These are phyloP conservation scores for Himalopsyche tibetana DNA, from an alignment of 2,888 invertebrate species.

Conservation along the genomic window DNA sequence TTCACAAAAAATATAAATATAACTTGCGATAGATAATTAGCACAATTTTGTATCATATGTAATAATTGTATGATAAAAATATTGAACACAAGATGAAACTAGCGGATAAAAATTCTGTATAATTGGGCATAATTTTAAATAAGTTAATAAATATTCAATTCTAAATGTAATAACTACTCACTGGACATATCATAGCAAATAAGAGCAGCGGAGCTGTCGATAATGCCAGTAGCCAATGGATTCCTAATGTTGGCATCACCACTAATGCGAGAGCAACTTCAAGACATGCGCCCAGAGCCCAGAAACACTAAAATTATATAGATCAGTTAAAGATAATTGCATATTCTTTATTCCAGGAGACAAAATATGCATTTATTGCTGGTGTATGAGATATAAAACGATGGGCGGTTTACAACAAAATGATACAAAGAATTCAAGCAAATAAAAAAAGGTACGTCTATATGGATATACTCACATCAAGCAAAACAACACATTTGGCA, in stretches of 20 bases:
- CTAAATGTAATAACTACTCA: slow-evolving; percentile 72
- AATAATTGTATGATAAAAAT: too few relatives aligned
- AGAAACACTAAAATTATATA: slow-evolving; percentile 85
- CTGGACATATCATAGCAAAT: slow-evolving; percentile 88
- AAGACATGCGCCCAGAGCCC: slow-evolving; percentile 96
- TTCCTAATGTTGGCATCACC: slow-evolving; percentile 94
- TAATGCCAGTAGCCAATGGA: slow-evolving; percentile 94
- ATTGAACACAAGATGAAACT: background rate
- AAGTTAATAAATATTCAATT: background rate
- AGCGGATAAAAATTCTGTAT: background rate
- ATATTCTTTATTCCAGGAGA: too few relatives aligned
- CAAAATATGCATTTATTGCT: too few relatives aligned
- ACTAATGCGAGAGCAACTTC: slow-evolving; percentile 93
- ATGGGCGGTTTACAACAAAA: background rate
- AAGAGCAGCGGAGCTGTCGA: slow-evolving; percentile 91
- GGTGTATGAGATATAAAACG: too few relatives aligned
- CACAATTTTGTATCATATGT: too few relatives aligned
- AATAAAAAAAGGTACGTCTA: background rate
- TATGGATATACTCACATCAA: slow-evolving; percentile 86
- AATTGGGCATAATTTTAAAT: background rate
- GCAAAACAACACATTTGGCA: slow-evolving; percentile 95
- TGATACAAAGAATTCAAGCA: too few relatives aligned
- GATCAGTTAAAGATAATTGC: too few relatives aligned
- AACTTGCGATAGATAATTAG: too few relatives aligned
- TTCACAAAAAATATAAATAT: background rate